Evolutionary conservation across 2,113 vertebrate species (phyloP).

Genomic region (Aphyosemion australe): DNA sequence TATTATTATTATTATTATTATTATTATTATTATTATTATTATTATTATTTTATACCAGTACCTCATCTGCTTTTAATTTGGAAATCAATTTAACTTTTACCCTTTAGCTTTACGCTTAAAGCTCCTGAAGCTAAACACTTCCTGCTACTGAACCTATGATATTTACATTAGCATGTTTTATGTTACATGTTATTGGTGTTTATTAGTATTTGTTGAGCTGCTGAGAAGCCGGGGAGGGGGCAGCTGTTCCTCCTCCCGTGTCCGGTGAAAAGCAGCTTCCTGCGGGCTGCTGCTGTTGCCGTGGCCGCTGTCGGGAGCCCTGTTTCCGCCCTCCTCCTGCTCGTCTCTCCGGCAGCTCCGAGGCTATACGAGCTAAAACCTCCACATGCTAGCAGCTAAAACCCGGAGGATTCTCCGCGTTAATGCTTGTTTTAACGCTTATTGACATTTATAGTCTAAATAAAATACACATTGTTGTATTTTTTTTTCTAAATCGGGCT

Average conservation of each 20-base stretch:
- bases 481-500: neutral
- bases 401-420: neutral
- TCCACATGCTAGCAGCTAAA: neutral
- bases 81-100: neutral
- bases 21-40: neutral
- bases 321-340: neutral
- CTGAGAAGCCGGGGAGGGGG: slow-evolving; percentile 21
- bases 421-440: too few relatives aligned
- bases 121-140: too few relatives aligned
- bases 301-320: slow-evolving; percentile 35
- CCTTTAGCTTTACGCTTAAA: neutral
- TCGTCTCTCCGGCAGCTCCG: neutral
- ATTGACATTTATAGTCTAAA: neutral
- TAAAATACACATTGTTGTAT: neutral
- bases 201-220: neutral
- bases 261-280: slow-evolving; percentile 74
- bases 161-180: neutral
- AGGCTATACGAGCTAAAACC: neutral
- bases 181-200: neutral
- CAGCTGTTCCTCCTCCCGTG: slow-evolving; percentile 56
- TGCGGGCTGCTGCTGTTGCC: slow-evolving; percentile 43
- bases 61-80: neutral
- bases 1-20: neutral
- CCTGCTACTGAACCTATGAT: too few relatives aligned
- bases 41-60: neutral